Evolutionary conservation across 2,113 vertebrate species (phyloP).

Genomic region (Canis aureus): DNA sequence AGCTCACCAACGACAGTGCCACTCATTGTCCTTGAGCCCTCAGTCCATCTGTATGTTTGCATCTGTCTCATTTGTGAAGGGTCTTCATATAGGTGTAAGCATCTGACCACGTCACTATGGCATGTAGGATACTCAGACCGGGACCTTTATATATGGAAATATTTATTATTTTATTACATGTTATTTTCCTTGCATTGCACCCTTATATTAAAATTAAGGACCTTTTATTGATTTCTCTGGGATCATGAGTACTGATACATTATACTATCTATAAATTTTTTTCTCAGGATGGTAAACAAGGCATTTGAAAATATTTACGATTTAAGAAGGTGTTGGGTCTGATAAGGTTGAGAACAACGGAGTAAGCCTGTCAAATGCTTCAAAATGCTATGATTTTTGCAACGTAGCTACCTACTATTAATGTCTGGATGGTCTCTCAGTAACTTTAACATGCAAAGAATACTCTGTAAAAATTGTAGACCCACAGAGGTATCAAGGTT

Average conservation of each 20-base stretch:
- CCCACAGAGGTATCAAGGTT: background rate
- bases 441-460: constrained; percentile 8
- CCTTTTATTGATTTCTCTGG: constrained; percentile 9
- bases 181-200: background rate
- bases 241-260: background rate
- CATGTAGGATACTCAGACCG: background rate
- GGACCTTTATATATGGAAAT: background rate
- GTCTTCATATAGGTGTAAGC: background rate
- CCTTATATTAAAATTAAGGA: constrained; percentile 31
- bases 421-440: background rate
- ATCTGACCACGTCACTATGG: background rate
- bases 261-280: constrained; percentile 19
- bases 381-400: background rate
- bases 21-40: background rate
- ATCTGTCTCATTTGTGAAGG: background rate
- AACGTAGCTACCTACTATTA: background rate
- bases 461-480: background rate
- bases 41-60: background rate
- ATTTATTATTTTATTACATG: background rate
- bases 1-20: background rate
- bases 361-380: background rate
- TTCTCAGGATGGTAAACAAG: constrained; percentile 49
- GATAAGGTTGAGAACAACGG: constrained; percentile 10
- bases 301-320: constrained; percentile 25
- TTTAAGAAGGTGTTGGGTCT: background rate